Conservation (phyloP, 2,888 invertebrate genomes). For the Gnatocerus cornutus region DNA sequence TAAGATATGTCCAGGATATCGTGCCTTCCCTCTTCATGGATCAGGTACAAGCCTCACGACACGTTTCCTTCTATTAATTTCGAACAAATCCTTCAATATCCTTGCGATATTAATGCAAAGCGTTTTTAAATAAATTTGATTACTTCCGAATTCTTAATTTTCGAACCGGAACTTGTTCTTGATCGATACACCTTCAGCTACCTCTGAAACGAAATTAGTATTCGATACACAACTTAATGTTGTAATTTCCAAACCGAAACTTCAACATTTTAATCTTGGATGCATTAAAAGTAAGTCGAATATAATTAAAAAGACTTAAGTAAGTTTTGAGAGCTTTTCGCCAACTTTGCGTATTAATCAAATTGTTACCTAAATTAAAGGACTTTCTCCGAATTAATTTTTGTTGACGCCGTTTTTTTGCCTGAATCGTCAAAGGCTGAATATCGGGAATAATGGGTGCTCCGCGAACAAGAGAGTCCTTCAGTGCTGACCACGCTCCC, state of each 20-base stretch:
- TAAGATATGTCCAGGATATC: constrained; percentile 57
- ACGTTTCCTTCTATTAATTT: constrained; percentile 46
- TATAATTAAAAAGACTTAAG: constrained; percentile 38
- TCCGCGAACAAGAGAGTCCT: constrained; percentile 21
- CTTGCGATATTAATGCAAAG: constrained; percentile 29
- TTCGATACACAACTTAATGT: constrained; percentile 32
- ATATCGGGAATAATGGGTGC: constrained; percentile 20
- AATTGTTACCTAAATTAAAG: constrained; percentile 38
- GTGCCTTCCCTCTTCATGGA: constrained; percentile 41
- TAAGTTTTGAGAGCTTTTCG: constrained; percentile 23
- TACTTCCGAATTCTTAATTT: not conserved
- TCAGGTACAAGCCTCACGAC: constrained; percentile 45
- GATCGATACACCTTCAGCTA: constrained; percentile 21
- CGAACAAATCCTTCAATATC: constrained; percentile 42
- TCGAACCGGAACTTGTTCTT: not conserved
- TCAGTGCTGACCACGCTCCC: constrained; percentile 25
- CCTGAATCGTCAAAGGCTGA: not conserved
- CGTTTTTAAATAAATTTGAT: constrained; percentile 36
- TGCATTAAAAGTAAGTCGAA: constrained; percentile 37
- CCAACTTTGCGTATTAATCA: constrained; percentile 41
- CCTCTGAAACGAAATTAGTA: constrained; percentile 35
- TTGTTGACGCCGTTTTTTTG: constrained; percentile 17
- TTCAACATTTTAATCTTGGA: constrained; percentile 32
- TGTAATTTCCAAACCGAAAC: constrained; percentile 24
- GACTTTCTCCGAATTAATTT: constrained; percentile 18